Conservation (phyloP, 2,113 vertebrate genomes). For the Lepisosteus osseus region DNA sequence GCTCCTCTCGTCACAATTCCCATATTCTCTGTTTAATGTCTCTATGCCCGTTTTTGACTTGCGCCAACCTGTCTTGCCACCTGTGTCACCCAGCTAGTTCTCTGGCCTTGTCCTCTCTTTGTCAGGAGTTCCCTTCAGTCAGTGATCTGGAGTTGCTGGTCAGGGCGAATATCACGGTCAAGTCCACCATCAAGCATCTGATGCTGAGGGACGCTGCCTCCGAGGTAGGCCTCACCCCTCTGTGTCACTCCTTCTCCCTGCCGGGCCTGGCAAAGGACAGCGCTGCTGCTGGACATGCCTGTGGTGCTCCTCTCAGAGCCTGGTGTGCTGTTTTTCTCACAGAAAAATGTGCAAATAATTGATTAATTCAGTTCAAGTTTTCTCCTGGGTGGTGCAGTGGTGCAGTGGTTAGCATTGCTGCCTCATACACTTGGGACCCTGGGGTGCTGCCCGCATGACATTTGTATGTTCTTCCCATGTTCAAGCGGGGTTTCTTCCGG, state of each 20-base stretch:
- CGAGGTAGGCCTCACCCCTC: conserved; percentile 58
- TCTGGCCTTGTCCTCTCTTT: not conserved
- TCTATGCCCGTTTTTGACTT: not conserved
- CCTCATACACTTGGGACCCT: too few species aligned
- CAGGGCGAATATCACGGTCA: conserved; percentile 82
- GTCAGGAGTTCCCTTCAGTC: conserved; percentile 76
- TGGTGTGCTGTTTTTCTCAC: too few species aligned
- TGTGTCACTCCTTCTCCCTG: too few species aligned
- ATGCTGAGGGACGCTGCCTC: conserved; percentile 72
- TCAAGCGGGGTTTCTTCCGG: too few species aligned
- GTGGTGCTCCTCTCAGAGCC: too few species aligned
- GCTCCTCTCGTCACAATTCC: not conserved
- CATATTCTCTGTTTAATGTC: too few species aligned
- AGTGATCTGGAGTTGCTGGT: conserved; percentile 82
- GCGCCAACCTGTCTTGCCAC: not conserved
- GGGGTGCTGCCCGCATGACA: too few species aligned
- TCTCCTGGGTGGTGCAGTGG: not conserved
- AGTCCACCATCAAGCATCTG: conserved; percentile 80
- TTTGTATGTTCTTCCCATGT: too few species aligned
- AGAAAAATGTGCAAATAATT: too few species aligned
- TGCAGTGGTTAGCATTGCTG: not conserved
- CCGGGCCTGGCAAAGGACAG: too few species aligned
- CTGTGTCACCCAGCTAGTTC: not conserved
- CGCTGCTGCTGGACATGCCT: too few species aligned
- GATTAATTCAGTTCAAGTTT: too few species aligned